Base-by-base conservation (phyloP, 1,140 invertebrate genomes). In the Neoseiulus cucumeris region DNA sequence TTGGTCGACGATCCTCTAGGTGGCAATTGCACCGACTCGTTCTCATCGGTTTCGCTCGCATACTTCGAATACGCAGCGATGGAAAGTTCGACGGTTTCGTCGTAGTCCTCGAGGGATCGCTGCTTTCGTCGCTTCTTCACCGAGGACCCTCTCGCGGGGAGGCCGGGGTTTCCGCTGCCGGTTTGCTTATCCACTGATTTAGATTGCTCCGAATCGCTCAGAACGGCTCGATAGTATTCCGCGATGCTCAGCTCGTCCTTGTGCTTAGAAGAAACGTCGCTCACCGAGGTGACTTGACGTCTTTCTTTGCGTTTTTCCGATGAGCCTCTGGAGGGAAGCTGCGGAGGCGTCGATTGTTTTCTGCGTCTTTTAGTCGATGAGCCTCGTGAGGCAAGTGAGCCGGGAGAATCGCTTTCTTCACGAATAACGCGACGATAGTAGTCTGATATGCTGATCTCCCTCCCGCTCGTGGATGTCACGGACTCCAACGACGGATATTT, bases 21-120 rank as follows among this genome's bases (percentile, higher is more conserved):
- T 2, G 51, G 51, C 2, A 59, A 20, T 33, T 25, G 25, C 4
- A 33, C 25, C 1, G 14, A 33, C 18, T 47, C 18, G 33, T 25
- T 33, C 9, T 59, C 51, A 9, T 59, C 51, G 17, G 51, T 59
- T 9, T 59, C 51, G 22, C 22, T 59, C 51, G 51, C 51, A 9
- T 59, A 59, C 51, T 59, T 59, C 22, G 51, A 59, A 25, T 59
- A 59, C 14, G 51, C 51, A 2, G 51, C 51, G 1, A 59, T 59
- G 51, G n/a, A 18, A 2, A 59, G 51, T 25, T 59, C 51, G 4
- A 59, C 51, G 12, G 51, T 20, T 2, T 59, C 51, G 51, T 59
- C 51, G 33, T 59, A 59, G 22, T 59, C 51, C 9, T 59, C 51
- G 14, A 59, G 51, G 4, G 51, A 59, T 14, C 51, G 51, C 22